Conservation (phyloP, 2,888 invertebrate genomes). For the Danaus chrysippus region DNA sequence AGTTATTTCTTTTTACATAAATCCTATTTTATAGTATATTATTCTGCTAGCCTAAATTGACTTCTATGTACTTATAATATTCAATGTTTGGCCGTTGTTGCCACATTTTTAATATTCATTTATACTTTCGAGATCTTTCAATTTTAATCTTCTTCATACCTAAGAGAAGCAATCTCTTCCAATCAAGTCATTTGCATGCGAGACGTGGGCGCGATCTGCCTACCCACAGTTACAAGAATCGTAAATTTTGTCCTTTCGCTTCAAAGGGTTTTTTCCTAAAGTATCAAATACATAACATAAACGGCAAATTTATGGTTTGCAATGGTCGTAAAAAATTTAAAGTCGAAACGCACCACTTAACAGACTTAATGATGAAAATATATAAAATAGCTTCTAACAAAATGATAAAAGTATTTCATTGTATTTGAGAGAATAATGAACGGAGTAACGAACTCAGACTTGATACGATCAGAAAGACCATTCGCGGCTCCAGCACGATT, state of each 20-base stretch:
- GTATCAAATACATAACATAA: slow-evolving; percentile 72
- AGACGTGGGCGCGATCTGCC: slow-evolving; percentile 68
- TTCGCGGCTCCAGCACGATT: slow-evolving; percentile 59
- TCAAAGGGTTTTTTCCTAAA: slow-evolving; percentile 62
- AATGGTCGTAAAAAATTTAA: slow-evolving; percentile 63
- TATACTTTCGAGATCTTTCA: slow-evolving; percentile 45
- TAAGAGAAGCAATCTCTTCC: slow-evolving; percentile 55
- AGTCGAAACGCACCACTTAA: slow-evolving; percentile 46
- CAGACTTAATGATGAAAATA: slow-evolving; percentile 2
- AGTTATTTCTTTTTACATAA: no score
- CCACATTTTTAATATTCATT: slow-evolving; percentile 19
- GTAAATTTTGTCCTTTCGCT: slow-evolving; percentile 77
- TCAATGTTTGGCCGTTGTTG: slow-evolving; percentile 1
- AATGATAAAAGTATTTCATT: slow-evolving; percentile 48
- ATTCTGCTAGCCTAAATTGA: slow-evolving; percentile 4
- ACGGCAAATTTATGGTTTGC: slow-evolving; percentile 73
- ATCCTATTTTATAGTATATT: not conserved
- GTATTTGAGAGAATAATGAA: slow-evolving; percentile 66
- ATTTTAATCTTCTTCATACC: slow-evolving; percentile 59
- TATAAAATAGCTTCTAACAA: slow-evolving; percentile 5
- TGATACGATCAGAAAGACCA: slow-evolving; percentile 68
- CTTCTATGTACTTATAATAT: slow-evolving; percentile 10
- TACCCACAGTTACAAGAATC: slow-evolving; percentile 72
- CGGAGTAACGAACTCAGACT: slow-evolving; percentile 59
- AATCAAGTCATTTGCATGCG: slow-evolving; percentile 76